These are phyloP conservation scores for Trinorchestia longiramus DNA, from an alignment of 1,140 invertebrate species.

Conservation along the genomic window DNA sequence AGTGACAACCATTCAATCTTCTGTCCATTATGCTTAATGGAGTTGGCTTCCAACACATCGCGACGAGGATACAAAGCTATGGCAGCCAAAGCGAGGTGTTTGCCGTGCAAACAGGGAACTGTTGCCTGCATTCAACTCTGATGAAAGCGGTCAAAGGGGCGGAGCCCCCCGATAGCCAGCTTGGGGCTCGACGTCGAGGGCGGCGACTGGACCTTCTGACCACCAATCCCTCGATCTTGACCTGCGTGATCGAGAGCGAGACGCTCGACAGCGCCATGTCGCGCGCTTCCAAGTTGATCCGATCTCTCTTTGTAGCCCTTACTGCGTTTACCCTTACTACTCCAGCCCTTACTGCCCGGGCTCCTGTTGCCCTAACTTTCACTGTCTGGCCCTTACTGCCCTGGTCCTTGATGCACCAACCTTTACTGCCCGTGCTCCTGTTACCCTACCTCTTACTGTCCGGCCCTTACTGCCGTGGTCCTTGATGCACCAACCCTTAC, in stretches of 20 bases:
- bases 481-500: neutral
- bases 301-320: conserved; percentile 20
- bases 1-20: neutral
- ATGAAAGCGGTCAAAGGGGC: conserved; percentile 37
- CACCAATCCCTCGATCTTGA: conserved; percentile 53
- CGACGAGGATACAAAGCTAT: neutral
- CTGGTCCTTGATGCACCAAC: neutral
- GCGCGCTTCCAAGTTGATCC: neutral
- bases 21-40: neutral
- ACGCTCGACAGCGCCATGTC: neutral
- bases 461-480: neutral
- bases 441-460: too few species aligned
- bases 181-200: conserved; percentile 11
- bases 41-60: neutral
- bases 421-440: neutral
- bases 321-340: neutral
- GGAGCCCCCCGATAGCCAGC: conserved; percentile 3
- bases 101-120: neutral
- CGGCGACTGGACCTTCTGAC: conserved; percentile 40
- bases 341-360: neutral
- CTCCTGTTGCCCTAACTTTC: neutral
- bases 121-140: neutral
- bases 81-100: neutral
- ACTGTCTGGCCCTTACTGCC: neutral
- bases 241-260: neutral